Percentiles rank a stretch among this genome's conserved stretches.
phyloP scores from a whole-genome alignment of 2,797 vertebrate species.

The Eupleurogrammus muticus region DNA sequence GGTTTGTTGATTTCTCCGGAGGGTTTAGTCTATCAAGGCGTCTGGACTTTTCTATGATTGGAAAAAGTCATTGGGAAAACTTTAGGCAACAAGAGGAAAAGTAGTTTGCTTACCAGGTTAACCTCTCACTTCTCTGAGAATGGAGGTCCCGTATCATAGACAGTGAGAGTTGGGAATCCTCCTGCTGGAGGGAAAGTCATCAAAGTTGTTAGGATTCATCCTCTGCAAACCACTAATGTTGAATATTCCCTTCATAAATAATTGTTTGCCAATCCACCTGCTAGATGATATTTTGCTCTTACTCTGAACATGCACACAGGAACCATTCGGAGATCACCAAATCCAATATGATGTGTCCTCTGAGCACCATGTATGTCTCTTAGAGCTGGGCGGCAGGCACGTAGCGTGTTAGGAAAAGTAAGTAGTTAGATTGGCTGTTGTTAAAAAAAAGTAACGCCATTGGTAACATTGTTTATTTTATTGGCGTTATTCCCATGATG shows the following conservation, averaged over 20 bases:
- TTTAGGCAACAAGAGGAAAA: neutral
- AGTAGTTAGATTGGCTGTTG: neutral
- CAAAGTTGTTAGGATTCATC: neutral
- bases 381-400: too few species aligned
- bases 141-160: too few species aligned
- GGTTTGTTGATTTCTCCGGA: constrained; percentile 15
- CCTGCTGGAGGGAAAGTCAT: neutral
- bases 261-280: neutral
- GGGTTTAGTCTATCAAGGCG: neutral
- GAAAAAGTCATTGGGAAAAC: neutral
- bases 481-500: too few species aligned
- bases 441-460: too few species aligned
- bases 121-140: neutral
- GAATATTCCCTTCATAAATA: too few species aligned
- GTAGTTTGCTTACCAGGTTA: constrained; percentile 2
- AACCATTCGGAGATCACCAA: too few species aligned
- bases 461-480: too few species aligned
- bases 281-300: neutral
- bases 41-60: constrained; percentile 6
- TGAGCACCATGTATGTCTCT: neutral
- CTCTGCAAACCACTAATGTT: neutral
- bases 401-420: too few species aligned
- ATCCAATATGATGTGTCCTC: neutral
- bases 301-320: too few species aligned
- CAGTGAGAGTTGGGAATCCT: too few species aligned